A percentile compares a stretch with the other conserved stretches of the same genome.
These are phyloP conservation scores for Myotis vivesi DNA, from an alignment of 2,797 vertebrate species.

Conservation along the genomic window DNA sequence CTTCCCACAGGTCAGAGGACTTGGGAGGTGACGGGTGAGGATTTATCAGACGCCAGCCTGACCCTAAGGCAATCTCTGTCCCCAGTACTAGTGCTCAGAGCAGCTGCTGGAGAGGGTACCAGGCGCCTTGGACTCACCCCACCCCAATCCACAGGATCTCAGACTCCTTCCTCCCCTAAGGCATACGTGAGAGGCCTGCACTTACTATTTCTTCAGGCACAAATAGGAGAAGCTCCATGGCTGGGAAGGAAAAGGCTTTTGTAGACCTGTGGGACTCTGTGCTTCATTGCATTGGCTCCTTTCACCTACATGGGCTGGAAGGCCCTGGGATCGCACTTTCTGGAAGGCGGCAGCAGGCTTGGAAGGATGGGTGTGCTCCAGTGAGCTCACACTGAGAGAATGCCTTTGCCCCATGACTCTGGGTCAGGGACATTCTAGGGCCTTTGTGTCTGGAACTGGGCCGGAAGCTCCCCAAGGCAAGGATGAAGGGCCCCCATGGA, in stretches of 20 bases:
- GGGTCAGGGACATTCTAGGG: not conserved
- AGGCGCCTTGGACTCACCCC: not conserved
- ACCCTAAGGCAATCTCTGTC: not conserved
- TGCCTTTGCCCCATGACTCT: not conserved
- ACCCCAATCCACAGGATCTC: not conserved
- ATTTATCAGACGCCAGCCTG: slow-evolving; percentile 6
- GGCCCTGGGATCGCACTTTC: not conserved
- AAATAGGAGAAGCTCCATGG: not conserved
- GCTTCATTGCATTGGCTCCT: not conserved
- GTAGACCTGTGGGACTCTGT: not conserved
- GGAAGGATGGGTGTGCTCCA: not conserved
- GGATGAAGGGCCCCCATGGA: not conserved
- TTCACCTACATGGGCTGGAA: not conserved
- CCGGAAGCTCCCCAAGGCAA: not conserved
- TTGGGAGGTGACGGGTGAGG: not conserved
- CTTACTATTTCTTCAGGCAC: not conserved
- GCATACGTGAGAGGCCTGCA: not conserved
- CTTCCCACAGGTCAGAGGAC: not conserved
- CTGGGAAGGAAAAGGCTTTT: not conserved
- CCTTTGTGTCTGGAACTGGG: not conserved
- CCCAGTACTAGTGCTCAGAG: not conserved
- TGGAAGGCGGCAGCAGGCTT: not conserved
- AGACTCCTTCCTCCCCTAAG: not conserved
- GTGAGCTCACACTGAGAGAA: not conserved
- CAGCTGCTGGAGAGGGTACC: not conserved